Evolutionary conservation across 2,888 invertebrate species (phyloP).

Genomic region (Coleophora flavipennella): DNA sequence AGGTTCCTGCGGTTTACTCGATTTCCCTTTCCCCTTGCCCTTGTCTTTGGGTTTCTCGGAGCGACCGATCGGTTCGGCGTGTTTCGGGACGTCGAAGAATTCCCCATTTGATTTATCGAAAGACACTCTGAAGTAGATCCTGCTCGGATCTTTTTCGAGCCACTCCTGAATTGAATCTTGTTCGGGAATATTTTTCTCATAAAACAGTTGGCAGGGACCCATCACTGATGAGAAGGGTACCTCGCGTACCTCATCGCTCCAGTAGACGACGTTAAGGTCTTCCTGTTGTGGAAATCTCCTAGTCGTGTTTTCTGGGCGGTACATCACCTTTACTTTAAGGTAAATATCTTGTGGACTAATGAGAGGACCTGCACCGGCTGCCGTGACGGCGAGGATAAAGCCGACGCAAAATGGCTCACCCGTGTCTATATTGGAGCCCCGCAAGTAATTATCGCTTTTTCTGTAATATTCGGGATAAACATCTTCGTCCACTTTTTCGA

Average conservation of each 20-base stretch:
- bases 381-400: conserved; percentile 76
- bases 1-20: conserved; percentile 41
- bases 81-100: conserved; percentile 75
- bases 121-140: conserved; percentile 82
- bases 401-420: conserved; percentile 85
- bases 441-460: conserved; percentile 78
- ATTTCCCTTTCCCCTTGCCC: conserved; percentile 78
- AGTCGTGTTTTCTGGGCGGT: conserved; percentile 83
- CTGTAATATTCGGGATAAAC: conserved; percentile 86
- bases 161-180: conserved; percentile 69
- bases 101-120: conserved; percentile 72
- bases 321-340: conserved; percentile 78
- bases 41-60: conserved; percentile 76
- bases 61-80: conserved; percentile 73
- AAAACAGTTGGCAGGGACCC: conserved; percentile 80
- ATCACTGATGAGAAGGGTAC: conserved; percentile 74
- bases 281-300: conserved; percentile 73
- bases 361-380: conserved; percentile 62
- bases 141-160: conserved; percentile 74
- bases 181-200: conserved; percentile 74
- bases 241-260: conserved; percentile 80
- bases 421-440: conserved; percentile 80
- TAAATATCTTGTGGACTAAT: conserved; percentile 74
- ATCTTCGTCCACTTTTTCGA: conserved; percentile 77
- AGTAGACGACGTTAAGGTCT: conserved; percentile 83